These are phyloP conservation scores for Maniola hyperantus DNA, from an alignment of 2,888 invertebrate species.

Conservation along the genomic window DNA sequence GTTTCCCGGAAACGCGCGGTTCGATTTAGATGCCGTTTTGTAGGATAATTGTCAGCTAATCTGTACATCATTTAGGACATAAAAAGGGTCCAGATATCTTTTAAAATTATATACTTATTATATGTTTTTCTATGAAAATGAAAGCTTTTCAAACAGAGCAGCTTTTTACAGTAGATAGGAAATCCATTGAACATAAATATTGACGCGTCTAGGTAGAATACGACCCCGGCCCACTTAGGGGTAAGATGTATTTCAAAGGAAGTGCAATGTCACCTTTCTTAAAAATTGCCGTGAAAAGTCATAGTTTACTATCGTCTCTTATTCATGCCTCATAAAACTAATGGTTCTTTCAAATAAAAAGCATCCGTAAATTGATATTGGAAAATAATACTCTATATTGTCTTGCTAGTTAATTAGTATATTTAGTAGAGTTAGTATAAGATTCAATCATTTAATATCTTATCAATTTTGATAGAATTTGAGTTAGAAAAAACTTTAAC, in stretches of 20 bases:
- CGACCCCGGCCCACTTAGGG: constrained; percentile 39
- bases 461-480: too few relatives aligned
- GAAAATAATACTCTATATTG: background rate
- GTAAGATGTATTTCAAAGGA: constrained; percentile 46
- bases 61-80: too few relatives aligned
- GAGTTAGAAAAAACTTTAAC: too few relatives aligned
- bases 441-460: too few relatives aligned
- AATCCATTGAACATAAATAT: background rate
- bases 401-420: too few relatives aligned
- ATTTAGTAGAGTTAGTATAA: too few relatives aligned
- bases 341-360: constrained; percentile 17
- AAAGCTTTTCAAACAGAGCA: background rate
- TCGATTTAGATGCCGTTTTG: too few relatives aligned
- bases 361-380: background rate
- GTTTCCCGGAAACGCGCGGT: too few relatives aligned
- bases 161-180: background rate
- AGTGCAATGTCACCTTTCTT: constrained; percentile 61
- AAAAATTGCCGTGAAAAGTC: constrained; percentile 58
- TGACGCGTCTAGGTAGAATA: background rate
- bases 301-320: constrained; percentile 26
- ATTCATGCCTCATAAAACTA: constrained; percentile 2
- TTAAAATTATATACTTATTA: too few relatives aligned
- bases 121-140: background rate
- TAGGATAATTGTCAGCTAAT: too few relatives aligned
- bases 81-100: too few relatives aligned